Conservation (phyloP, 2,888 invertebrate species). For the Meiosimyza decipiens region DNA sequence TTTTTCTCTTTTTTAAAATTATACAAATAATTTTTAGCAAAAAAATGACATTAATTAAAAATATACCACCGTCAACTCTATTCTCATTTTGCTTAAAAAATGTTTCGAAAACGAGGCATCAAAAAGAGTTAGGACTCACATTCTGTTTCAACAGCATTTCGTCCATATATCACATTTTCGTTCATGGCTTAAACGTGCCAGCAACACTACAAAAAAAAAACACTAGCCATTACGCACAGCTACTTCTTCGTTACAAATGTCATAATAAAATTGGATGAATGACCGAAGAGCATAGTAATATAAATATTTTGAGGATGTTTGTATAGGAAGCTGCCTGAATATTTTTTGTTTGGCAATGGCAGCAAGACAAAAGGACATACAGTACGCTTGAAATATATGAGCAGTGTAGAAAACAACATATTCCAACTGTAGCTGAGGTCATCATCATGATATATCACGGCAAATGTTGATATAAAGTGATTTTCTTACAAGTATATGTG, state of each 20-base stretch:
- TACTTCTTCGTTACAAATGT: too few relatives aligned
- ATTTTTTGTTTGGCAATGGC: neutral
- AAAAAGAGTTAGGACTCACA: too few relatives aligned
- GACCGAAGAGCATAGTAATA: slow-evolving; percentile 11
- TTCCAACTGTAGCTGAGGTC: slow-evolving; percentile 1
- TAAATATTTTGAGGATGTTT: slow-evolving; percentile 35
- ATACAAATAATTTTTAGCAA: too few relatives aligned
- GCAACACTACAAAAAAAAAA: slow-evolving; percentile 40
- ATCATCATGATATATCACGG: slow-evolving; percentile 16
- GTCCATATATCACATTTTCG: slow-evolving; percentile 6
- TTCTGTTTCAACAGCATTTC: too few relatives aligned
- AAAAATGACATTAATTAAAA: too few relatives aligned
- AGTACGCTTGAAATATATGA: neutral
- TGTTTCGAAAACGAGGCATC: too few relatives aligned
- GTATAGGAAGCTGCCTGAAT: slow-evolving; percentile 18
- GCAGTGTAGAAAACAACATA: neutral
- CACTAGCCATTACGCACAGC: too few relatives aligned
- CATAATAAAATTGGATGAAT: slow-evolving; percentile 1
- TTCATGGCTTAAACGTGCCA: slow-evolving; percentile 57
- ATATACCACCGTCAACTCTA: too few relatives aligned
- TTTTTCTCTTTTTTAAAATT: too few relatives aligned
- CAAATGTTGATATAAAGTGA: slow-evolving; percentile 15
- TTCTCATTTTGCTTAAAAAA: too few relatives aligned
- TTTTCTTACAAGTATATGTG: slow-evolving; percentile 9
- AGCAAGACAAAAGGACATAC: neutral